These are phyloP conservation scores for Hiodon tergisus DNA, from an alignment of 2,113 vertebrate species.

Conservation along the genomic window DNA sequence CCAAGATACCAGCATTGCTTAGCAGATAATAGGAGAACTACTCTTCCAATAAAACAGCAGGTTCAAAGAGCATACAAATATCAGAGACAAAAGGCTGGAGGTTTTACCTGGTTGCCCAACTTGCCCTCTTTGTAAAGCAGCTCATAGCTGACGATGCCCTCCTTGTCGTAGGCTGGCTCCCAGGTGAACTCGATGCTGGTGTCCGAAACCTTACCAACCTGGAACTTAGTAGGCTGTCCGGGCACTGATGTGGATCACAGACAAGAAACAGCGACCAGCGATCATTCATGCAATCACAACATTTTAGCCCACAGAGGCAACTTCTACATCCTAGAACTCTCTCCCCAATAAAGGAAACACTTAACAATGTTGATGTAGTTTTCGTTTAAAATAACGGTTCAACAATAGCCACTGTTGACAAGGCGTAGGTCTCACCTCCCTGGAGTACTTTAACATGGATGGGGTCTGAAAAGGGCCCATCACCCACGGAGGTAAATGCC, in stretches of 20 bases:
- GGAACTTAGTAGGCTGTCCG: slow-evolving; percentile 89
- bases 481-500: slow-evolving; percentile 94
- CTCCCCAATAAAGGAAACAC: too few relatives aligned
- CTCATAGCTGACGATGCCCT: slow-evolving; percentile 87
- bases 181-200: slow-evolving; percentile 83
- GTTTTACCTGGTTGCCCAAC: slow-evolving; percentile 73
- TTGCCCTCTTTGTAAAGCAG: slow-evolving; percentile 85
- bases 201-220: slow-evolving; percentile 82
- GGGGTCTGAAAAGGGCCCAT: slow-evolving; percentile 89
- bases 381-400: too few relatives aligned
- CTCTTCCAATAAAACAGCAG: not conserved
- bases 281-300: slow-evolving; percentile 4
- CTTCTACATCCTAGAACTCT: too few relatives aligned
- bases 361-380: too few relatives aligned
- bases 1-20: not conserved
- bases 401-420: too few relatives aligned
- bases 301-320: not conserved
- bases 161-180: slow-evolving; percentile 82
- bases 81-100: not conserved
- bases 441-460: slow-evolving; percentile 93
- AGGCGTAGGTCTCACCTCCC: slow-evolving; percentile 73
- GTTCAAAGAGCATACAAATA: not conserved
- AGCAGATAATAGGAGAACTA: not conserved
- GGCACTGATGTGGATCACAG: slow-evolving; percentile 68
- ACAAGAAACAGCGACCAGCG: slow-evolving; percentile 2